Evolutionary conservation across 2,113 vertebrate species (phyloP).

Genomic region (Brachionichthys hirsutus): DNA sequence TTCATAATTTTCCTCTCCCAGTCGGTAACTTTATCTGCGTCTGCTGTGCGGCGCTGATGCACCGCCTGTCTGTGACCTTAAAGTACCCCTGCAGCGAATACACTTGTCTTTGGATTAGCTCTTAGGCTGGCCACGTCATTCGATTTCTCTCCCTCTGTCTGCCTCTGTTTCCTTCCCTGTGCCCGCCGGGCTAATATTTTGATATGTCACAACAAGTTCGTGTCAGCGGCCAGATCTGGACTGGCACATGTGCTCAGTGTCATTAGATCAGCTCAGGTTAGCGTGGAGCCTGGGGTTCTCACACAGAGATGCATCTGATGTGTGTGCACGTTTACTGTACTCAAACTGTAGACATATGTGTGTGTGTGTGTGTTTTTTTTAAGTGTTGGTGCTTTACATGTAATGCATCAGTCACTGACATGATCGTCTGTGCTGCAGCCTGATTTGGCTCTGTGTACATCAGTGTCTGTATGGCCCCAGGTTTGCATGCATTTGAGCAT

Average conservation of each 20-base stretch:
- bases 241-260: conserved; percentile 65
- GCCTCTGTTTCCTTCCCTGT: background rate
- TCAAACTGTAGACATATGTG: background rate
- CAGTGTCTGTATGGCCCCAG: background rate
- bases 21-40: conserved; percentile 35
- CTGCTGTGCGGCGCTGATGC: conserved; percentile 23
- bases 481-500: background rate
- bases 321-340: background rate
- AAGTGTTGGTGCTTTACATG: too few species aligned
- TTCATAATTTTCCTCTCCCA: conserved; percentile 22
- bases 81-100: conserved; percentile 15
- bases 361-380: background rate
- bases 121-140: conserved; percentile 24
- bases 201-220: conserved; percentile 67
- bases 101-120: conserved; percentile 21
- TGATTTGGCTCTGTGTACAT: too few species aligned
- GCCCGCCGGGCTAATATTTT: conserved; percentile 54
- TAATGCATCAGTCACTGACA: too few species aligned
- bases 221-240: conserved; percentile 43
- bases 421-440: too few species aligned
- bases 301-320: conserved; percentile 13
- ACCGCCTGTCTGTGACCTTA: conserved; percentile 42
- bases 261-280: conserved; percentile 60
- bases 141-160: conserved; percentile 6
- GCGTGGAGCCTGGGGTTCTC: conserved; percentile 28